Conservation (phyloP, 2,113 vertebrate species). For the Rhineura floridana region DNA sequence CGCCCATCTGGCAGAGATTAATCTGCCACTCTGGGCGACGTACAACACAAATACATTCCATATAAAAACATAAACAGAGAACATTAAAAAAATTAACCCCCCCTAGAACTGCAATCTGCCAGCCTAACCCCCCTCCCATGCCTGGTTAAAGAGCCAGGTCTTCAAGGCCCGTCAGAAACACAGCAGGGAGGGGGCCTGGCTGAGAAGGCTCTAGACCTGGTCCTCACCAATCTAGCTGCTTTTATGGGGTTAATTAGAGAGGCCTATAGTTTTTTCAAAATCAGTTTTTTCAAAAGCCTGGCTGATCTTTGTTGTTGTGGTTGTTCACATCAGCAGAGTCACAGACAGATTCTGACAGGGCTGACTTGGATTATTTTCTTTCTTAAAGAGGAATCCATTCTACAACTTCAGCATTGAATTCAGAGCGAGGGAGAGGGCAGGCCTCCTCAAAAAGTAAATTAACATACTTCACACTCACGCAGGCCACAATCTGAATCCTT, state of each 20-base stretch:
- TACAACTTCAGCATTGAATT: conserved; percentile 46
- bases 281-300: conserved; percentile 4
- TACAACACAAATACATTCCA: too few species aligned
- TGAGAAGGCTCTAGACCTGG: too few species aligned
- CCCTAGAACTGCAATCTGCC: too few species aligned
- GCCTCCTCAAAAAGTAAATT: conserved; percentile 47
- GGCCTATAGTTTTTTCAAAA: conserved; percentile 3
- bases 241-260: conserved; percentile 45
- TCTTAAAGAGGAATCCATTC: conserved; percentile 1
- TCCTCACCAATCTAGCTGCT: too few species aligned
- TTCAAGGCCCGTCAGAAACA: too few species aligned
- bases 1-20: too few species aligned
- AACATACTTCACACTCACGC: neutral
- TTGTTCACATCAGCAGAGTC: conserved; percentile 31
- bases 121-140: too few species aligned
- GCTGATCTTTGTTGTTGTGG: conserved; percentile 41
- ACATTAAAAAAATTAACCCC: too few species aligned
- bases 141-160: too few species aligned
- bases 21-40: too few species aligned
- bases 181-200: too few species aligned
- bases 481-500: conserved; percentile 14
- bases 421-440: conserved; percentile 4
- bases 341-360: conserved; percentile 35
- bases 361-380: conserved; percentile 11
- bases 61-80: too few species aligned